phyloP scores from a whole-genome alignment of 2,888 invertebrate species.

The Lordiphosa andalusiaca region DNA sequence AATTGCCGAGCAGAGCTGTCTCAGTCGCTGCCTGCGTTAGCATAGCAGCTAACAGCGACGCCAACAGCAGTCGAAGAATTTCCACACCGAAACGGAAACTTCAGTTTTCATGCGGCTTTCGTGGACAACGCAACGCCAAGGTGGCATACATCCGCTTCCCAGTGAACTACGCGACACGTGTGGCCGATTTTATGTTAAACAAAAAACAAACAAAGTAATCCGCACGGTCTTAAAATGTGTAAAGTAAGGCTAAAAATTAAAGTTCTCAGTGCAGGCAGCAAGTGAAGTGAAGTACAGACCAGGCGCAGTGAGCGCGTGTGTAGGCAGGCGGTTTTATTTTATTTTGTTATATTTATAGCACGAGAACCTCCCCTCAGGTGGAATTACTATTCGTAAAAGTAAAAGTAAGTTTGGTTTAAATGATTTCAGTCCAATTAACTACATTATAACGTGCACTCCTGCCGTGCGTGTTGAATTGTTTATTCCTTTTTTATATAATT shows the following conservation, averaged over 20 bases:
- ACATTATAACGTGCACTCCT: too few relatives aligned
- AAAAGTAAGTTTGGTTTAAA: too few relatives aligned
- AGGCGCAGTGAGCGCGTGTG: too few relatives aligned
- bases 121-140: conserved; percentile 22
- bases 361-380: too few relatives aligned
- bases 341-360: too few relatives aligned
- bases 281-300: too few relatives aligned
- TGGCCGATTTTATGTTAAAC: conserved; percentile 9
- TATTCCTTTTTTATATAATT: too few relatives aligned
- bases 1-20: neutral
- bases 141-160: neutral
- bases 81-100: conserved; percentile 7
- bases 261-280: neutral
- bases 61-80: conserved; percentile 2
- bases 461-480: too few relatives aligned
- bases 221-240: neutral
- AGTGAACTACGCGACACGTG: conserved; percentile 27
- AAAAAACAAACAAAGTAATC: conserved; percentile 8
- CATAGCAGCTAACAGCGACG: conserved; percentile 8
- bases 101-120: conserved; percentile 40
- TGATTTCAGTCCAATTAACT: too few relatives aligned
- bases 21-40: conserved; percentile 2
- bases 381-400: too few relatives aligned
- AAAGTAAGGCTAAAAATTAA: neutral
- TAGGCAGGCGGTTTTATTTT: too few relatives aligned